Evolutionary conservation across 2,888 invertebrate species (phyloP), one percentile per base, ranked within the genome.

Genomic region (Choreutis nemorana): DNA sequence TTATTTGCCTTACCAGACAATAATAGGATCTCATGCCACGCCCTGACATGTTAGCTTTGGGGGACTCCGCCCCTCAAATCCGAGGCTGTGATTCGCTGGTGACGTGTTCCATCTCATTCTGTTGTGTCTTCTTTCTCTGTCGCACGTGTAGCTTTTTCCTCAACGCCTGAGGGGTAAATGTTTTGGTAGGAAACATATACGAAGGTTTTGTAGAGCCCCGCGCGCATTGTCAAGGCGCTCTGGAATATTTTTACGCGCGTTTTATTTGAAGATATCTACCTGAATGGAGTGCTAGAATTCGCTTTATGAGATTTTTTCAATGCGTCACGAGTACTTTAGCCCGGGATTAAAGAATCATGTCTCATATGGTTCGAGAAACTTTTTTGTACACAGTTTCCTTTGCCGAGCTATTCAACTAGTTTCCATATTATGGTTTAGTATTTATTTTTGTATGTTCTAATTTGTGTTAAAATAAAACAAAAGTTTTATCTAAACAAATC

Each of bases 1-100:
- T 84, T 84, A 85, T 85, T 85, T 84, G 84, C 84, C 81, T 84
- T 83, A 80, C 83, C 80, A 81, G 78, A 78, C 75, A 75, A 77
- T 79, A 78, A 71, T 81, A 68, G 72, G 73, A 77, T 75, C 71
- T 71, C 66, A 51, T 60, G 73, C 71, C 65, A 59, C 77, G 72
- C 77, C 75, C 71, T 78, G 81, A 80, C 79, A 79, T 79, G 77
- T 78, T 77, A 77, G 77, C 80, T 78, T 77, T 68, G 55, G 41
- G 36, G 38, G 45, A 51, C 73, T 50, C 73, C 79, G 68, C 79
- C 79, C 64, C 45, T 27, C 37, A 31, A 34, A 27, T 28, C 39
- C 45, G 43, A 35, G 30, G 29, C 34, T 28, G 36, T 46, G 36
- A 79, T 79, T 79, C 79, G 79, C 49, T 38, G 44, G 34, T 28